phyloP scores from a whole-genome alignment of 2,888 invertebrate genomes.

The Dynastes hyllus region DNA sequence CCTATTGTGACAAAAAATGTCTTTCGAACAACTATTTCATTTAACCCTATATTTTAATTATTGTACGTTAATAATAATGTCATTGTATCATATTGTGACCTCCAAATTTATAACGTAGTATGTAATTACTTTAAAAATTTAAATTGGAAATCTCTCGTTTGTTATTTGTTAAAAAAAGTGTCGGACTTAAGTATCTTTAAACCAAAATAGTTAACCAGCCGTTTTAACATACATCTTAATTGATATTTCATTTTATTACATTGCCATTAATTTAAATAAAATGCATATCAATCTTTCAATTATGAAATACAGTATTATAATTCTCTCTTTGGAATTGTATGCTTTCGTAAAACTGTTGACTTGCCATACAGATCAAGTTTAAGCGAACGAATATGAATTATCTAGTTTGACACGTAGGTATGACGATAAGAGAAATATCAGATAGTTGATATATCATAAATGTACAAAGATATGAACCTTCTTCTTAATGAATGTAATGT shows the following conservation, averaged over 20 bases:
- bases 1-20: no score
- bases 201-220: conserved; percentile 7
- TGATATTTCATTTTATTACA: conserved; percentile 26
- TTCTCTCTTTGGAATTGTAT: conserved; percentile 25
- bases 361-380: conserved; percentile 26
- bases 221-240: conserved; percentile 27
- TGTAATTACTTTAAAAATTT: no score
- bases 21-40: no score
- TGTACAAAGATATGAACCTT: conserved; percentile 33
- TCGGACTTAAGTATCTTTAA: conserved; percentile 28
- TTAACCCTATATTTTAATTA: no score
- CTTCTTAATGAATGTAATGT: background rate
- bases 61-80: no score
- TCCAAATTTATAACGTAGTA: no score
- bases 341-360: conserved; percentile 20
- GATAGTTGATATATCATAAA: conserved; percentile 35
- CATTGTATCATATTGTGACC: no score
- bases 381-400: background rate
- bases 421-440: conserved; percentile 25
- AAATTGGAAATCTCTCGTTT: no score
- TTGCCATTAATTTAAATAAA: conserved; percentile 35
- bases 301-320: conserved; percentile 24
- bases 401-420: conserved; percentile 24
- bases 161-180: no score
- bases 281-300: conserved; percentile 46